These are phyloP conservation scores for Perodicticus potto DNA, from an alignment of 2,797 vertebrate genomes.

Conservation along the genomic window DNA sequence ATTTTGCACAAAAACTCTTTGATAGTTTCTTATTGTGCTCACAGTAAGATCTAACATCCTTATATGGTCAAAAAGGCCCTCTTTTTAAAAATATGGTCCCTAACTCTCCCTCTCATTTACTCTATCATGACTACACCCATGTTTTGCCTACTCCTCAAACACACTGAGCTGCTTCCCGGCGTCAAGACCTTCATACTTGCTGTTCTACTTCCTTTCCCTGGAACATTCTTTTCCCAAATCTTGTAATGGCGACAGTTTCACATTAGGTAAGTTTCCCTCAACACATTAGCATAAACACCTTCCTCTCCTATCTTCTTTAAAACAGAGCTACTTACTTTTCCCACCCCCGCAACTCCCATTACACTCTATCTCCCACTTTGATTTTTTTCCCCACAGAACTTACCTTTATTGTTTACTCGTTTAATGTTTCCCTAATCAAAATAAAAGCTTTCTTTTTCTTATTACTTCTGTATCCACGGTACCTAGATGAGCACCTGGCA, in stretches of 20 bases:
- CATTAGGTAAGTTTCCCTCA: background rate
- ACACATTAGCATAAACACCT: background rate
- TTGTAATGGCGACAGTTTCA: background rate
- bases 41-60: background rate
- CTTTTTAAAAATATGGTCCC: background rate
- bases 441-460: constrained; percentile 35
- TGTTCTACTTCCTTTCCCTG: background rate
- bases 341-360: too few relatives aligned
- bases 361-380: background rate
- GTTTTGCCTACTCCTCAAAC: background rate
- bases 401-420: background rate
- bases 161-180: background rate
- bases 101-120: background rate
- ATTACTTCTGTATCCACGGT: background rate
- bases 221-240: background rate
- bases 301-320: constrained; percentile 12
- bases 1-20: background rate
- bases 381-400: background rate
- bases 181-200: background rate
- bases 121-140: background rate
- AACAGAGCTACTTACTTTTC: background rate
- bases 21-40: background rate
- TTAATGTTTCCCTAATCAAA: constrained; percentile 32
- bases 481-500: background rate
- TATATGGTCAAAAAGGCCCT: background rate